Evolutionary conservation across 2,797 vertebrate species (phyloP), one percentile per base, ranked within the genome.

Genomic region (Ctenochaetus hawaiiensis): DNA sequence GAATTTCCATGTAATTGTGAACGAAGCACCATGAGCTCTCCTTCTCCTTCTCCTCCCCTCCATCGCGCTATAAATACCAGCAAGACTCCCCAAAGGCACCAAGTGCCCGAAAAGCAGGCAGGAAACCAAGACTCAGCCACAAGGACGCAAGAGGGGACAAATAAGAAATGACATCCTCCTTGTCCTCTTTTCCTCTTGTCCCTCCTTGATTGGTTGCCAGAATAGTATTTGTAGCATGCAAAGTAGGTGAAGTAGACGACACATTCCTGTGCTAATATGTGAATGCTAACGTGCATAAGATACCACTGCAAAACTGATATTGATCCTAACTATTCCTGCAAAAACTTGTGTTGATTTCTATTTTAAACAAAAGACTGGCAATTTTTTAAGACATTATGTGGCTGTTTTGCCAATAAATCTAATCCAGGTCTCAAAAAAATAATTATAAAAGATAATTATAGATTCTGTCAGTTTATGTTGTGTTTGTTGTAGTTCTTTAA

Each of bases 1-100:
- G 87, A 93, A 95, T 94, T 92, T 95, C 93, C 91, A 85, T 94
- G 92, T 93, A 94, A 95, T 94, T 94, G 94, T 92, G 82, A 92
- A 87, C 81, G 88, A 85, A 87, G 82, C 88, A 80, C 83, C 85
- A 77, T 72, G 78, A 88, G 90, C 79, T 72, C 81, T 86, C 61
- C 83, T 75, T 88, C 85, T 89, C 81, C 72, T 83, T 82, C 83
- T 83, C 87, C 86, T 83, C 81, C 85, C 67, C 80, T 84, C 80
- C 70, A 81, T 80, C 14, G 37, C 6, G 6, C 87, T 93, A 94
- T 92, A 91, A 92, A 93, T 93, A 94, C 84, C 75, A 78, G 71
- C 77, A 78, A 82, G 66, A 73, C 74, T 87, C 88, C 89, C 93
- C 81, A 85, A 87, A 93, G 93, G 90, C 83, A 78, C 66, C 43